Evolutionary conservation across 1,140 invertebrate species (phyloP), one percentile per base, ranked within the genome.

Genomic region (Periplaneta americana): DNA sequence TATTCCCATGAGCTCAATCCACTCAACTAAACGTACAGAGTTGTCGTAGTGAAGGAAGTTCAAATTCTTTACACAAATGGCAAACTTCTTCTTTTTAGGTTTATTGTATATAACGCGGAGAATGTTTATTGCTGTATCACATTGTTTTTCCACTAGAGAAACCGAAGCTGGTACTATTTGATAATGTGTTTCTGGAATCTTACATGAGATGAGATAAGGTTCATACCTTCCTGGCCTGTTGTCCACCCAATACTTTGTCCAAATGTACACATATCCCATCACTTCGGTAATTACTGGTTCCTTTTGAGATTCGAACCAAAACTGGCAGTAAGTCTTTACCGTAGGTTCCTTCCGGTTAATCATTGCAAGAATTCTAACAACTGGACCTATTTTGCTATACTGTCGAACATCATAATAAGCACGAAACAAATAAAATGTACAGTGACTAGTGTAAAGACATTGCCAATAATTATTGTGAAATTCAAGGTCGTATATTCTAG

Each of bases 381-480:
- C 93, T 0, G 96, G 95, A 0, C 95, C 95, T 66, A 96, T 92
- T 76, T 92, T 89, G 75, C 95, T 96, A 37, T 94, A 88, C 82
- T 93, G 92, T 17, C 96, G 89, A 10, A 93, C 92, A 87, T 98
- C 97, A 85, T 96, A 94, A 87, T 97, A 98, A 18, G 97, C 96
- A 1, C 95, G 96, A 86, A 95, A 98, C 3, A 98, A 87, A 84
- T 97, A 96, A 85, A 97, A 97, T 0, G 96, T 96, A 1, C 96
- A 96, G 84, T 97, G 95, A 35, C 91, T 92, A 1, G 95, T 93
- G 82, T 91, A 91, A 84, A 97, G 84, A 17, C 92, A 95, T 87
- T 98, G 96, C 96, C 96, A 97, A 87, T 97, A 97, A 11, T 96
- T 92, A 86, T 98, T 98, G 87, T 97, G 97, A 89, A 96, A 98